These are phyloP conservation scores for Drosophila meridionalis DNA, from an alignment of 2,888 invertebrate species.

Conservation along the genomic window DNA sequence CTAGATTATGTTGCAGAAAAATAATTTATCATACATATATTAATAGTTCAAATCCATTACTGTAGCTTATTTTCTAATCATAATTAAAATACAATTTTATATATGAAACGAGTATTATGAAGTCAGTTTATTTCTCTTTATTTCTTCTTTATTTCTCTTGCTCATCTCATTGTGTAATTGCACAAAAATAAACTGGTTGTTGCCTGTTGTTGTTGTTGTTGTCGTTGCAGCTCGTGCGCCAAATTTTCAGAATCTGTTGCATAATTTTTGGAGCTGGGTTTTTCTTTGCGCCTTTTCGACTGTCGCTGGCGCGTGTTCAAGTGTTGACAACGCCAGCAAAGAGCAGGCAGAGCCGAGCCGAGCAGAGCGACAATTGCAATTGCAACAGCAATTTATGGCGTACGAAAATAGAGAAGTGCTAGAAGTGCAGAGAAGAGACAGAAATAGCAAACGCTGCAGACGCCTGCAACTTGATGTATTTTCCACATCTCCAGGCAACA, in stretches of 20 bases:
- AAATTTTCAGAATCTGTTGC: slow-evolving; percentile 76
- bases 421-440: slow-evolving; percentile 10
- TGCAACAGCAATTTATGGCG: slow-evolving; percentile 70
- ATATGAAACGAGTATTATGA: neutral
- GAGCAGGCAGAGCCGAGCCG: slow-evolving; percentile 37
- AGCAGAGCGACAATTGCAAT: slow-evolving; percentile 71
- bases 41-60: no score
- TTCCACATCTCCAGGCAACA: slow-evolving; percentile 38
- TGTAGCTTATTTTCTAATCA: no score
- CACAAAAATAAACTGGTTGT: slow-evolving; percentile 73
- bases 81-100: no score
- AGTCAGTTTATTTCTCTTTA: no score
- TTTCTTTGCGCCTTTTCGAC: slow-evolving; percentile 55
- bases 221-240: slow-evolving; percentile 46
- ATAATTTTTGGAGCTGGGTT: slow-evolving; percentile 64
- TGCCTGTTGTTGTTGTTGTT: slow-evolving; percentile 10
- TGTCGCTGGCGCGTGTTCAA: slow-evolving; percentile 77
- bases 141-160: slow-evolving; percentile 20
- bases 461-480: slow-evolving; percentile 56
- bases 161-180: slow-evolving; percentile 69
- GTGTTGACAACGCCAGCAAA: slow-evolving; percentile 68
- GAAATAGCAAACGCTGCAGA: slow-evolving; percentile 3
- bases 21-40: no score
- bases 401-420: slow-evolving; percentile 19
- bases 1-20: no score